These are phyloP conservation scores for Anthonomus grandis DNA, from an alignment of 1,140 invertebrate species.

Conservation along the genomic window DNA sequence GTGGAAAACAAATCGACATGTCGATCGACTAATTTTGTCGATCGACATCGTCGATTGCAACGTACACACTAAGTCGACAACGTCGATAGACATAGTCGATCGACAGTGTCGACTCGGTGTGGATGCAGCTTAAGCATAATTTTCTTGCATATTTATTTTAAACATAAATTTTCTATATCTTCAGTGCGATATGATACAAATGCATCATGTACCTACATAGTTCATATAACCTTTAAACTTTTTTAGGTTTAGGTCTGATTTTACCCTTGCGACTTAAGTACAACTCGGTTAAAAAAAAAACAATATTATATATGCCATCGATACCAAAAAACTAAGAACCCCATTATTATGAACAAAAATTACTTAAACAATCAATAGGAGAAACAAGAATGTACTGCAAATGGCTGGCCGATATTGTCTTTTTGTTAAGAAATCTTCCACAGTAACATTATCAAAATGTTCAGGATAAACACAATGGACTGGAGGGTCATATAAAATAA, in stretches of 20 bases:
- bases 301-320: slow-evolving; percentile 54
- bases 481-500: slow-evolving; percentile 16
- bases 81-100: too few species aligned
- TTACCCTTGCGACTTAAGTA: slow-evolving; percentile 49
- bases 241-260: slow-evolving; percentile 31
- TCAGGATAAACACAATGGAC: slow-evolving; percentile 25
- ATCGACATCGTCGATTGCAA: too few species aligned
- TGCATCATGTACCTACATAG: slow-evolving; percentile 61
- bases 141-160: slow-evolving; percentile 61
- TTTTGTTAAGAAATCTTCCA: slow-evolving; percentile 22
- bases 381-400: slow-evolving; percentile 8
- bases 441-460: slow-evolving; percentile 17
- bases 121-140: slow-evolving; percentile 63
- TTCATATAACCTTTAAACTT: slow-evolving; percentile 32
- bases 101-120: too few species aligned
- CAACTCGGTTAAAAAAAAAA: slow-evolving; percentile 53
- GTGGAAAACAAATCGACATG: too few species aligned
- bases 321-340: slow-evolving; percentile 29
- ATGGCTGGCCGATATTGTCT: background rate
- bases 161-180: slow-evolving; percentile 59
- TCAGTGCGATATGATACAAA: slow-evolving; percentile 65
- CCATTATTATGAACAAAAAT: slow-evolving; percentile 1
- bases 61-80: too few species aligned
- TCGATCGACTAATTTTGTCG: too few species aligned
- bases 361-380: background rate